A percentile compares a stretch with the other conserved stretches of the same genome.
Evolutionary conservation across 2,113 vertebrate genomes (phyloP).

Genomic region (Myiopsitta monachus): DNA sequence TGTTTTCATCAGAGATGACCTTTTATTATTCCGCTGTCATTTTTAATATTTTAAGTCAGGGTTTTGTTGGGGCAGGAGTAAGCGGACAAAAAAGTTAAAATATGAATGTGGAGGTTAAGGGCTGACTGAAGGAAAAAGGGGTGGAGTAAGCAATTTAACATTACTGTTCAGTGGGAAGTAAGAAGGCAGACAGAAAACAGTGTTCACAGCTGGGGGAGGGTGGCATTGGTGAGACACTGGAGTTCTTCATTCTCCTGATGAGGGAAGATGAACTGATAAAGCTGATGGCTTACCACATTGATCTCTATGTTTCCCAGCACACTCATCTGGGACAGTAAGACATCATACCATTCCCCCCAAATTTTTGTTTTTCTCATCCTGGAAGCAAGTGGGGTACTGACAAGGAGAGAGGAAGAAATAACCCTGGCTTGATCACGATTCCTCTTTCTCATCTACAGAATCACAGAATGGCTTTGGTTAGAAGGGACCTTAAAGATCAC

Average conservation of each 20-base stretch:
- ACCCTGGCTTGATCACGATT: background rate
- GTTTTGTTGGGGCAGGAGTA: background rate
- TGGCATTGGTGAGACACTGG: background rate
- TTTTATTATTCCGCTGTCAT: slow-evolving; percentile 12
- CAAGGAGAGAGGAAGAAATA: background rate
- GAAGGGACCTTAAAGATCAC: background rate
- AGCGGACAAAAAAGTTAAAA: background rate
- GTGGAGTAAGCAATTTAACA: background rate
- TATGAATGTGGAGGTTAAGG: background rate
- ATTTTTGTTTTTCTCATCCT: background rate
- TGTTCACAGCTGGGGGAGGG: background rate
- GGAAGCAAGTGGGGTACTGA: background rate
- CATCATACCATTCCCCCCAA: background rate
- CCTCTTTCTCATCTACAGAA: background rate
- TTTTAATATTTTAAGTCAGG: background rate
- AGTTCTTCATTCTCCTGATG: background rate
- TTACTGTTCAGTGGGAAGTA: background rate
- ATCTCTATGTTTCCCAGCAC: rapidly evolving
- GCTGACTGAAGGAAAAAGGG: background rate
- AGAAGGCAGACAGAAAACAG: background rate
- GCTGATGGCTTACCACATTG: background rate
- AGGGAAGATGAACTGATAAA: background rate
- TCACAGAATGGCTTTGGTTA: background rate
- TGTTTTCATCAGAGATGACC: background rate
- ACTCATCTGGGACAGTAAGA: background rate